Base-by-base conservation (phyloP, 1,140 invertebrate genomes). In the Atopsyche davidsoni region DNA sequence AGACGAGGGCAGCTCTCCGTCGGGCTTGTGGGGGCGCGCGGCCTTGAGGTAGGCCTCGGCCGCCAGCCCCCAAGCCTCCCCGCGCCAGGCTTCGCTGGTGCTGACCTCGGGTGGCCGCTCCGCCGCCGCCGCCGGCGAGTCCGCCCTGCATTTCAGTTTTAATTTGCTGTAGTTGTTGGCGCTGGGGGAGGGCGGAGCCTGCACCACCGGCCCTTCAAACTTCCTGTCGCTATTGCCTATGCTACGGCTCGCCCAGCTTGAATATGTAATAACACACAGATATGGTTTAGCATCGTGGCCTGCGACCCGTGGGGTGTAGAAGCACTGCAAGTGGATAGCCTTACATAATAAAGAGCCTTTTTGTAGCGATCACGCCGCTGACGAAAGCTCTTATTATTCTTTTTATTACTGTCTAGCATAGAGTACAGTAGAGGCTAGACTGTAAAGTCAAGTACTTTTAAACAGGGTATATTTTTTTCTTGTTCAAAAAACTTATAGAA, bases 1-100 rank as follows among this genome's bases (percentile, higher is more conserved):
- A 13, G 70, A 73, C 4, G 70, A 70, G 1, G 70, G 70, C 44
- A 68, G 50, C 55, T 73, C 70, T 9, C 68, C 68, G 13, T 73
- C 70, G 34, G 67, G 48, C 59, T 70, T 73, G 57, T 68, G 66
- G 40, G 69, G 69, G 36, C 64, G 63, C 6, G 60, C 11, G 6
- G 65, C 65, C 36, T 69, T 68, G 0, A 69, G 59, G 51, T 70
- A 71, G 31, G 66, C 63, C 45, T 69, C 68, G 4, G 61, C 60
- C 4, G 67, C 61, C 19, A 70, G 55, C 0, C 52, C 55, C 59
- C 59, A 60, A 18, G 51, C 17, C 39, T 58, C 57, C 19, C 52
- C 57, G 0, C 64, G 63, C 58, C 65, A 64, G 53, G 64, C 60
- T 52, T 72, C 69, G 17, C 65, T 63, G 0, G 70, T 73, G 39